A percentile compares a stretch with the other conserved stretches of the same genome.
Conservation (phyloP, 2,888 invertebrate species). For the Cephus pygmeus region DNA sequence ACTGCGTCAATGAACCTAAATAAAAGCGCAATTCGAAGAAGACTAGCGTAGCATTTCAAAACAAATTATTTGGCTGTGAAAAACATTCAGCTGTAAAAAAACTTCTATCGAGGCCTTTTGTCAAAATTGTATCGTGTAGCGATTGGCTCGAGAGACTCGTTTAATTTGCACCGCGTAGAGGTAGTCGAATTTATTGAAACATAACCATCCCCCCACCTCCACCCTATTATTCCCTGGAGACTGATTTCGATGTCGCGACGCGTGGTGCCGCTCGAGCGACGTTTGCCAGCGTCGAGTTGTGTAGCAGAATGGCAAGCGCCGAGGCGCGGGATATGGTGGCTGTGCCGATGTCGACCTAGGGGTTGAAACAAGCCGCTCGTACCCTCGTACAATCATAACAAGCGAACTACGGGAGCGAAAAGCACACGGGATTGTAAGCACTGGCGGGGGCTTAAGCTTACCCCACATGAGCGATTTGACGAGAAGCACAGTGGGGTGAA, state of each 20-base stretch:
- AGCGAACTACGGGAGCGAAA: constrained; percentile 34
- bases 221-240: constrained; percentile 29
- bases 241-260: constrained; percentile 29
- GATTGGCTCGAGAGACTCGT: neutral
- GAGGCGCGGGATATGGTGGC: neutral
- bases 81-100: neutral
- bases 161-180: constrained; percentile 33
- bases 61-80: neutral
- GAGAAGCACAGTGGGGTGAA: neutral
- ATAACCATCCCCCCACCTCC: constrained; percentile 18
- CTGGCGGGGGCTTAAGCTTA: neutral
- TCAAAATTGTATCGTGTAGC: neutral
- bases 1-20: neutral
- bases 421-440: constrained; percentile 22
- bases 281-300: constrained; percentile 1
- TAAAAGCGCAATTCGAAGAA: neutral
- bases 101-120: neutral
- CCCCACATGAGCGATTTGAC: neutral
- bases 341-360: constrained; percentile 17
- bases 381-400: constrained; percentile 45
- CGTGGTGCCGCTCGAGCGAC: constrained; percentile 4
- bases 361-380: constrained; percentile 33
- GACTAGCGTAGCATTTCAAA: neutral
- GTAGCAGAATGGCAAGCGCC: constrained; percentile 3
- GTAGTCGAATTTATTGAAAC: constrained; percentile 37